Evolutionary conservation across 2,113 vertebrate genomes (phyloP), one percentile per base, ranked within the genome.

Genomic region (Erythrolamprus reginae): DNA sequence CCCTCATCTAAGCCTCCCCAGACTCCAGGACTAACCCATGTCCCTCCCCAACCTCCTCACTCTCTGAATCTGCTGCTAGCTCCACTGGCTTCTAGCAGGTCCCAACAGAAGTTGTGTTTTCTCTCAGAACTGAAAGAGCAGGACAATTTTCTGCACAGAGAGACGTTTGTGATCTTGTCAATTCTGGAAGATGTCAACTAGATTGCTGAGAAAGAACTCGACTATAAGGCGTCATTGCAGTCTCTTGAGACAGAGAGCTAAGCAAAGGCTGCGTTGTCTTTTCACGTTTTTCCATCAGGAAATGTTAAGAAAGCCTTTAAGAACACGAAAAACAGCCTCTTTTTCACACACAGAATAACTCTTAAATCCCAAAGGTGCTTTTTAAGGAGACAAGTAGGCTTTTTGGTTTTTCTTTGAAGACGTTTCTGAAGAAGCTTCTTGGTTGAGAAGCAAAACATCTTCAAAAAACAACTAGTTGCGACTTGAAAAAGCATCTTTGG

Each of bases 271-370:
- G 65, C 33, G 19, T 19, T 38, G 15, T 38, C 65, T 77, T 70
- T 33, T 77, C n/a, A 77, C 33, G n/a, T 38, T 77, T 77, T 19
- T 38, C 65, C 65, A 38, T 77, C 65, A 77, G 65, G 33, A 77
- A 77, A 77, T 77, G 6, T 19, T 33, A 70, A 33, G 65, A 38
- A 65, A 33, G 12, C 61, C 28, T 33, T 65, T 65, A 65, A 33
- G 4, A 33, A 77, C 33, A 77, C 33, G 0, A 0, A 15, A n/a
- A 53, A 1, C 0, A 77, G 0, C 51, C 24, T 26, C 3, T 85
- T 61, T 55, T 13, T 91, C 89, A 87, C 21, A 89, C 24, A 51
- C 8, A 65, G 24, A 26, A 61, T 47, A 23, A 24, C 12, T 58
- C 38, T 87, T 70, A 3, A 58, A 3, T 58, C 23, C 55, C 55